Base-by-base conservation (phyloP, 2,113 vertebrate genomes). In the Desmodus rotundus region DNA sequence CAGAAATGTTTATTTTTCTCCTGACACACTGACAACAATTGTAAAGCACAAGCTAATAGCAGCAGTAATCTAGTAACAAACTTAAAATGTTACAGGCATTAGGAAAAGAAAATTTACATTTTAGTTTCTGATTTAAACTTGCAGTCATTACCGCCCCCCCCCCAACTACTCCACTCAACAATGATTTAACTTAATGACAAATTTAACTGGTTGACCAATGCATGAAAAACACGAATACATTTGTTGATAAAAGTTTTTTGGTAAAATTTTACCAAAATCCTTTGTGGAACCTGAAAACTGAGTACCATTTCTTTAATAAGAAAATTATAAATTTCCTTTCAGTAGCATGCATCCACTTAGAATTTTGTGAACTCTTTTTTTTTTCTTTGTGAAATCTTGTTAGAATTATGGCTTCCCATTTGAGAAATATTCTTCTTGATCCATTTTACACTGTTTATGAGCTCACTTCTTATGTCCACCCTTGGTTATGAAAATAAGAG, bases 1-100 rank as follows among this genome's bases (percentile, higher is more conserved):
- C 12, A 47, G n/a, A 92, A n/a, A 68, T 87, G 31, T 73, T 58
- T 89, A n/a, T 90, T 93, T 93, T 95, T 33, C 56, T 95, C 52
- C 1, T 22, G 36, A 54, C 76, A 96, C 93, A 61, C 10, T 93
- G 38, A 93, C 45, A 87, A 26, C 17, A 26, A 72, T 26, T 63
- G 22, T 33, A 95, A 80, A 87, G 36, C 50, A 73, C 8, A 76
- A n/a, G 73, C 58, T 93, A 78, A 74, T 2, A 88, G 11, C 65
- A 73, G 2, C 31, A 68, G 16, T 22, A 77, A 93, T 45, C 17
- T 86, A 78, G 41, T 28, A 86, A n/a, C 47, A 92, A 93, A 84
- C 65, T 76, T 88, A 65, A 89, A 84, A 78, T 43, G 11, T 14
- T 65, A 67, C 10, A 54, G 87, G 20, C 5, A 85, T 31, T 36